Conservation (phyloP, 1,140 invertebrate genomes). For the Popillia japonica region DNA sequence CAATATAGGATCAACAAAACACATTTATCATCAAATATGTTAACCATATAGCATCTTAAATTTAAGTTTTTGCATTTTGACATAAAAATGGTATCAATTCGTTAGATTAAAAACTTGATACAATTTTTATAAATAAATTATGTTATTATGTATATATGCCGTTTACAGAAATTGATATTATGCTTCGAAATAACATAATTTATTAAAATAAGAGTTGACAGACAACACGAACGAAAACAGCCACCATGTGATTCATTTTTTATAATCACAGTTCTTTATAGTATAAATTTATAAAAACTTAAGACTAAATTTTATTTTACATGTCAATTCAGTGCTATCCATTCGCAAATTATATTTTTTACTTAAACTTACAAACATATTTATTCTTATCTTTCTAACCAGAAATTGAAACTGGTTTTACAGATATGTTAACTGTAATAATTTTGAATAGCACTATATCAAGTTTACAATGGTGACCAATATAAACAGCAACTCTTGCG, state of each 20-base stretch:
- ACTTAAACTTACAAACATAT: background rate
- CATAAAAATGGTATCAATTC: background rate
- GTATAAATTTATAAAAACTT: background rate
- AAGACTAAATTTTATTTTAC: background rate
- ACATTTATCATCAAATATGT: no score
- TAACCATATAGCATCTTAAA: background rate
- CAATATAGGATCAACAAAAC: no score
- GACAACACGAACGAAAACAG: background rate
- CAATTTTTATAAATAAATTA: background rate
- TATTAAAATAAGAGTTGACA: background rate
- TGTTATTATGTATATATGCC: background rate
- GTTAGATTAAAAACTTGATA: background rate
- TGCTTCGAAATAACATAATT: conserved; percentile 20
- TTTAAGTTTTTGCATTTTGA: background rate
- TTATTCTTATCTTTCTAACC: no score
- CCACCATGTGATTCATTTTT: background rate
- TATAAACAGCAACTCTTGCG: background rate
- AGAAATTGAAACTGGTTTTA: no score
- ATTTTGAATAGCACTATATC: background rate
- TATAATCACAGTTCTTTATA: background rate
- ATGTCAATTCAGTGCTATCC: background rate
- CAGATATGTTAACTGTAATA: no score
- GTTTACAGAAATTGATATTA: background rate
- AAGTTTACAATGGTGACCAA: background rate
- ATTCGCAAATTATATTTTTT: background rate